Conservation (phyloP, 2,797 vertebrate genomes). For the Poeciliopsis infans region DNA sequence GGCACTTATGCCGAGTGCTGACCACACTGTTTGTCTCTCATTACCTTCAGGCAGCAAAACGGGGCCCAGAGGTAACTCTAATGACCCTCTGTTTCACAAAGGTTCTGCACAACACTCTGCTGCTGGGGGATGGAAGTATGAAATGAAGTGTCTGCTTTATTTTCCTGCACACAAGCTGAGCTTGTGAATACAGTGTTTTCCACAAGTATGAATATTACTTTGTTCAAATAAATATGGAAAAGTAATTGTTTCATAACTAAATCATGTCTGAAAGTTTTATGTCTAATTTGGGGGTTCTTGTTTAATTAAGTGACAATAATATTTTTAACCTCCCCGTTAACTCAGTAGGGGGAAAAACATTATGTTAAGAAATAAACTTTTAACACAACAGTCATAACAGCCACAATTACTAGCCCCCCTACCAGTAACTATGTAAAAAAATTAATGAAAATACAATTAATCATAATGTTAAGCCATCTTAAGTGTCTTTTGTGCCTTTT, state of each 20-base stretch:
- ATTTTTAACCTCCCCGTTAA: not conserved
- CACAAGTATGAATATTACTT: too few relatives aligned
- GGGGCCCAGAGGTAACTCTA: conserved; percentile 72
- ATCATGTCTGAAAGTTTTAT: not conserved
- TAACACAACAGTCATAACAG: not conserved
- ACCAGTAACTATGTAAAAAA: not conserved
- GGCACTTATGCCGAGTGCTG: conserved; percentile 77
- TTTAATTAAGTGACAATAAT: not conserved
- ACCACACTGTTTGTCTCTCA: conserved; percentile 74
- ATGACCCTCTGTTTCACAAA: conserved; percentile 68
- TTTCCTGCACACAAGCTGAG: conserved; percentile 2
- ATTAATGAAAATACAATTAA: not conserved
- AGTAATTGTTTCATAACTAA: not conserved
- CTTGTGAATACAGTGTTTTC: conserved; percentile 10
- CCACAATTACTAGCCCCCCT: not conserved
- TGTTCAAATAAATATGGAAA: not conserved
- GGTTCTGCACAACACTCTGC: conserved; percentile 43
- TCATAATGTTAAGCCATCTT: not conserved
- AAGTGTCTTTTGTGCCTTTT: not conserved
- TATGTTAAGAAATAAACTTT: not conserved
- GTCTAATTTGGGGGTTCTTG: not conserved
- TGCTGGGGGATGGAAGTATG: conserved; percentile 48
- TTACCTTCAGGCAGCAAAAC: conserved; percentile 69
- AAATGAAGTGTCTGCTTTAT: conserved; percentile 44
- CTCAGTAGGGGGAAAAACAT: not conserved